Base-by-base conservation (phyloP, 2,797 vertebrate genomes). In the Ispidina picta region DNA sequence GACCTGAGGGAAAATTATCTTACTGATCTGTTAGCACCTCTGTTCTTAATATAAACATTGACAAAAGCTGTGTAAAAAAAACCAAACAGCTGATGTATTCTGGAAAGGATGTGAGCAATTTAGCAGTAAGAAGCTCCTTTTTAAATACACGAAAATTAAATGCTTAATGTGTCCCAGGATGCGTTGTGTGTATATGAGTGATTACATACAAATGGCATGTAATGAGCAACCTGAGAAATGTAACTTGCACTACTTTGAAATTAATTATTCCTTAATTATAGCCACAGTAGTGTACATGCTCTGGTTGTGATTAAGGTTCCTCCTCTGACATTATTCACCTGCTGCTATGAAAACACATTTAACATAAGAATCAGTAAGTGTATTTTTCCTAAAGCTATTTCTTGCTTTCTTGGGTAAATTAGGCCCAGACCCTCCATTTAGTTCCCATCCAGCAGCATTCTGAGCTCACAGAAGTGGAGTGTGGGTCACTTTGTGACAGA, bases 181-280 rank as follows among this genome's bases (percentile, higher is more conserved):
- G 33, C 8, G 0, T 35, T 92, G 20, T 86, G 63, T 71, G 31
- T 55, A 63, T 87, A 55, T 65, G 72, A 85, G 62, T 78, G 83
- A 85, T 93, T 87, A 75, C 51, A 84, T 39, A 76, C 28, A 86
- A 92, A 92, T 63, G 69, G 37, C 1, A 1, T 52, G 60, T 87
- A 95, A 90, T 69, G 48, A 95, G 63, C 55, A 89, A 85, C 76
- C 73, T 95, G 93, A 94, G 87, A 92, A 89, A 93, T 52, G 31
- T 44, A 73, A 63, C 82, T 59, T 87, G 35, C 25, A 15, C 20
- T 82, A 43, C 71, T 87, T 68, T 41, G 58, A 77, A 90, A 87
- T 83, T 85, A 92, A 93, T 77, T 92, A 81, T 87, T 90, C 21
- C 59, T 90, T 70, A 89, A 39, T 79, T 83, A 91, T 68, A 86